Percentiles rank a stretch among this genome's conserved stretches.
Evolutionary conservation across 2,113 vertebrate species (phyloP).

Genomic region (Sminthopsis crassicaudata): DNA sequence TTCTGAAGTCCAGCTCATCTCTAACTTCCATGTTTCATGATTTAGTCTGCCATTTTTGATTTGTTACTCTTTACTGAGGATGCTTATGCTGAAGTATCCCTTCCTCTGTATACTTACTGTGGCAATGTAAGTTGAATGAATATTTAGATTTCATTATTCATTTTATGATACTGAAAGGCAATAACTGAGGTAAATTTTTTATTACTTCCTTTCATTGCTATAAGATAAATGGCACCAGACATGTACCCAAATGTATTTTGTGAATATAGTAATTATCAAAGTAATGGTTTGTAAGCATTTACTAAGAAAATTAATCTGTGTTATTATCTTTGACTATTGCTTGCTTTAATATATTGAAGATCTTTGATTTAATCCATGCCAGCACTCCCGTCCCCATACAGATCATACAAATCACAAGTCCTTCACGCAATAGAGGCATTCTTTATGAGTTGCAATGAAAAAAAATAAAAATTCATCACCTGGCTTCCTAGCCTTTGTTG

Average conservation of each 20-base stretch:
- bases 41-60: not conserved
- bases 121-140: not conserved
- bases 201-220: conserved; percentile 27
- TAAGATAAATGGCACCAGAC: not conserved
- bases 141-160: not conserved
- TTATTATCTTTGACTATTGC: conserved; percentile 65
- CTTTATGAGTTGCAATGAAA: not conserved
- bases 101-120: not conserved
- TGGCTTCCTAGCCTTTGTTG: not conserved
- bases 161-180: not conserved
- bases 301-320: conserved; percentile 23
- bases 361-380: not conserved
- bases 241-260: rapidly evolving
- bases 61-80: not conserved
- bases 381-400: not conserved
- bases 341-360: conserved; percentile 34
- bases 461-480: not conserved
- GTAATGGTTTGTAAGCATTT: conserved; percentile 40
- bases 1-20: not conserved
- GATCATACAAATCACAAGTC: not conserved
- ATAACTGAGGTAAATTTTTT: conserved; percentile 23
- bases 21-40: not conserved
- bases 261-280: conserved; percentile 10
- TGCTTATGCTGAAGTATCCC: not conserved
- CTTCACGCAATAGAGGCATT: not conserved